Conservation (phyloP, 2,113 vertebrate species). For the Phyllostomus hastatus region DNA sequence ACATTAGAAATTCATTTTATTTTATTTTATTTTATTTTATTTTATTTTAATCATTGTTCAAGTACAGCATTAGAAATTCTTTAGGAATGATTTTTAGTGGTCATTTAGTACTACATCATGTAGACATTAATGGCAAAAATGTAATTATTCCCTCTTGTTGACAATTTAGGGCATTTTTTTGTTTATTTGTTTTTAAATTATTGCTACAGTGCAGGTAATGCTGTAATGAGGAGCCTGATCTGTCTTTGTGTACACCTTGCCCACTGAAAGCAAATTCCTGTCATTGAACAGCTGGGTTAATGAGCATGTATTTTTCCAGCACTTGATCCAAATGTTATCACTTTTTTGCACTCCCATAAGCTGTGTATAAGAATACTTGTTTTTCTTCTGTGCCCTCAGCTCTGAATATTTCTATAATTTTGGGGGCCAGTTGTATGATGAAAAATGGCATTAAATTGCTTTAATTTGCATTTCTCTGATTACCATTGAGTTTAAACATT, state of each 20-base stretch:
- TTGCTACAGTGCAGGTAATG: background rate
- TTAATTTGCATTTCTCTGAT: slow-evolving; percentile 3
- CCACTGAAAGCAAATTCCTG: background rate
- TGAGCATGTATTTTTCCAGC: background rate
- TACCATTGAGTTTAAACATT: background rate
- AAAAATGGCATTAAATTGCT: background rate
- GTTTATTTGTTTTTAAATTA: background rate
- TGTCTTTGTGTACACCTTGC: background rate
- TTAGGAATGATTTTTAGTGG: background rate
- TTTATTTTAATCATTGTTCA: too few relatives aligned
- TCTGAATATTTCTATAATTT: background rate
- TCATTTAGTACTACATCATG: background rate
- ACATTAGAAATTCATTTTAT: background rate
- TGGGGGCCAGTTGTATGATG: background rate
- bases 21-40: too few relatives aligned
- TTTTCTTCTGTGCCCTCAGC: background rate
- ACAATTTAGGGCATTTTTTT: background rate
- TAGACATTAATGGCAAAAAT: background rate
- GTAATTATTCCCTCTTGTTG: background rate
- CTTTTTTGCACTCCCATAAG: background rate
- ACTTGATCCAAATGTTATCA: background rate
- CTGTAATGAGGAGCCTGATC: background rate
- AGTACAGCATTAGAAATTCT: too few relatives aligned
- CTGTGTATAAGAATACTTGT: background rate
- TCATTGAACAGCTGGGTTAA: background rate